These are phyloP conservation scores for Clupea harengus DNA, from an alignment of 2,113 vertebrate species.

Conservation along the genomic window DNA sequence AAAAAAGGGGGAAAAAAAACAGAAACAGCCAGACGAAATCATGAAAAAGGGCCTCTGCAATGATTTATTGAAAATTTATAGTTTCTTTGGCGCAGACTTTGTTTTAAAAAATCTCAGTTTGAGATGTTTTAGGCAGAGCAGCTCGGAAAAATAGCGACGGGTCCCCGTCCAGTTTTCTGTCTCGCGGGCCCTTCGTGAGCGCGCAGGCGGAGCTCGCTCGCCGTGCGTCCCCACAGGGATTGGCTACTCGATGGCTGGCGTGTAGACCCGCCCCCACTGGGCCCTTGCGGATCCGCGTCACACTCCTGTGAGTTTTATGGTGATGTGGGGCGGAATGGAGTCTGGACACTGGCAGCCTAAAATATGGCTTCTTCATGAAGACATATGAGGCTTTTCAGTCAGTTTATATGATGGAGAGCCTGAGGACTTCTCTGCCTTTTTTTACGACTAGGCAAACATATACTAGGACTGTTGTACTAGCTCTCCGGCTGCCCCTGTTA, in stretches of 20 bases:
- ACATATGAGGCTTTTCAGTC: slow-evolving; percentile 18
- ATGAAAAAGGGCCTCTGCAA: slow-evolving; percentile 42
- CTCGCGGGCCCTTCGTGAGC: slow-evolving; percentile 28
- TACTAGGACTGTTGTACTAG: not conserved
- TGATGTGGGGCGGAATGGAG: slow-evolving; percentile 15
- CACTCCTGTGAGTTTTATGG: slow-evolving; percentile 41
- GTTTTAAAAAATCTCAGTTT: slow-evolving; percentile 70
- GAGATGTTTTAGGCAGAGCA: slow-evolving; percentile 73
- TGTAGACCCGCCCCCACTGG: not conserved
- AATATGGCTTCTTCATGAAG: slow-evolving; percentile 19
- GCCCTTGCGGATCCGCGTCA: slow-evolving; percentile 29
- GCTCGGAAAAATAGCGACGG: slow-evolving; percentile 63
- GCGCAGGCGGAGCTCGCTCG: slow-evolving; percentile 15
- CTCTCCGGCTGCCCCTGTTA: not conserved
- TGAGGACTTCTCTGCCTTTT: not conserved
- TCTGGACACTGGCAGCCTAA: slow-evolving; percentile 45
- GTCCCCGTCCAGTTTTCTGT: slow-evolving; percentile 53
- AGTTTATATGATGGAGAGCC: slow-evolving; percentile 15
- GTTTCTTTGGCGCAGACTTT: slow-evolving; percentile 65
- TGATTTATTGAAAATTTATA: slow-evolving; percentile 70
- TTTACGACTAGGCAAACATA: not conserved
- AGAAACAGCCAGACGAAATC: not conserved
- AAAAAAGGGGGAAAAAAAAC: slow-evolving; percentile 34
- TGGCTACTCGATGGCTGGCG: not conserved
- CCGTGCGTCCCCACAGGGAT: not conserved